These are phyloP conservation scores for Ylistrum balloti DNA, from an alignment of 1,140 invertebrate genomes.

Conservation along the genomic window DNA sequence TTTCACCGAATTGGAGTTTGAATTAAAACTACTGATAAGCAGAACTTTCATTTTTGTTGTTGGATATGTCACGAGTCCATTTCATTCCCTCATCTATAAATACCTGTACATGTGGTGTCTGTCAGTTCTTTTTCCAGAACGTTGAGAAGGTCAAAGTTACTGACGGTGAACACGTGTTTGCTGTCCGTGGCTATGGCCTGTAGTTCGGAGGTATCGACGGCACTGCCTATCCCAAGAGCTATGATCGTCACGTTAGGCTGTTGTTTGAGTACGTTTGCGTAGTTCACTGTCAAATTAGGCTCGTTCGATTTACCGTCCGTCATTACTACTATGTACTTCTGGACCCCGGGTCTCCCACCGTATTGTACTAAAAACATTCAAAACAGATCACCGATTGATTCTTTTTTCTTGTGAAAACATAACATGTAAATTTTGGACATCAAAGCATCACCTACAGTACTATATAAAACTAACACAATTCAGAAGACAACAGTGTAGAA, in stretches of 20 bases:
- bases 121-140: constrained; percentile 45
- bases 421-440: too few species aligned
- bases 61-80: too few species aligned
- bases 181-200: constrained; percentile 52
- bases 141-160: constrained; percentile 52
- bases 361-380: background rate
- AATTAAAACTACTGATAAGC: too few species aligned
- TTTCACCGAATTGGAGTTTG: too few species aligned
- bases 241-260: constrained; percentile 60
- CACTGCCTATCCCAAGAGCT: constrained; percentile 54
- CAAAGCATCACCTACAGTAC: too few species aligned
- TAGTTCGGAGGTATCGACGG: constrained; percentile 52
- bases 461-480: too few species aligned
- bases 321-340: constrained; percentile 55
- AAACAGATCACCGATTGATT: too few species aligned
- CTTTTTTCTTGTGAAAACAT: too few species aligned
- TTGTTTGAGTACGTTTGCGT: constrained; percentile 46
- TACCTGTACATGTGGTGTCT: constrained; percentile 53
- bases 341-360: constrained; percentile 48
- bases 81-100: too few species aligned
- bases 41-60: too few species aligned
- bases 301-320: constrained; percentile 55
- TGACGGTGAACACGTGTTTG: constrained; percentile 52
- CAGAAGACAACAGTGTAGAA: too few species aligned
- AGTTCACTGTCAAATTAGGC: constrained; percentile 36